Percentiles rank a stretch among this genome's conserved stretches.
These are phyloP conservation scores for Labroides dimidiatus DNA, from an alignment of 2,797 vertebrate genomes.

Conservation along the genomic window DNA sequence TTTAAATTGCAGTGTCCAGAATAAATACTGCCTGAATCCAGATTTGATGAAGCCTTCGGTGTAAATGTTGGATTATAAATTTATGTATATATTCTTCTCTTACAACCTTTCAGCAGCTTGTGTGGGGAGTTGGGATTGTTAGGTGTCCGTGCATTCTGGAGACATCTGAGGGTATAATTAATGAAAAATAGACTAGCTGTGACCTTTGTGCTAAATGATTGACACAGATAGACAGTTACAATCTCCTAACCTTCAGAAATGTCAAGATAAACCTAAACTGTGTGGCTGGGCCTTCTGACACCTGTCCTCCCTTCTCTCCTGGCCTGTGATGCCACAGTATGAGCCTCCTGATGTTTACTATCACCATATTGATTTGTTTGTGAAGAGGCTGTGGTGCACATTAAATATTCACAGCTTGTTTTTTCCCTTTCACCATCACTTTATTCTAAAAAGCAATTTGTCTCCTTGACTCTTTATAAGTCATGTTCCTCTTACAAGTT, in stretches of 20 bases:
- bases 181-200: conserved; percentile 81
- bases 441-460: conserved; percentile 80
- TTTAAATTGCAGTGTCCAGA: conserved; percentile 7
- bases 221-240: conserved; percentile 85
- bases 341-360: conserved; percentile 73
- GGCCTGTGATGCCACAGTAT: conserved; percentile 62
- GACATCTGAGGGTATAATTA: conserved; percentile 83
- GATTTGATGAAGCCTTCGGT: conserved; percentile 7
- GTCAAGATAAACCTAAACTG: conserved; percentile 80
- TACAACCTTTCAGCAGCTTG: conserved; percentile 63
- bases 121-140: conserved; percentile 61
- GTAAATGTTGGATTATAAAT: conserved; percentile 52
- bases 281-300: conserved; percentile 71
- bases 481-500: conserved; percentile 70
- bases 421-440: conserved; percentile 78
- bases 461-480: conserved; percentile 74
- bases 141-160: conserved; percentile 63
- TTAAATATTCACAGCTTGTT: conserved; percentile 85
- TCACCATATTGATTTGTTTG: conserved; percentile 85
- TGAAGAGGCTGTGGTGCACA: conserved; percentile 74
- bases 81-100: conserved; percentile 58
- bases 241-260: conserved; percentile 88
- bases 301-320: conserved; percentile 68
- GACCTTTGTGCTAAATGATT: conserved; percentile 86
- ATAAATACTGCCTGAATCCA: conserved; percentile 19